Conservation (phyloP, 2,797 vertebrate species). For the Poecile montanus region DNA sequence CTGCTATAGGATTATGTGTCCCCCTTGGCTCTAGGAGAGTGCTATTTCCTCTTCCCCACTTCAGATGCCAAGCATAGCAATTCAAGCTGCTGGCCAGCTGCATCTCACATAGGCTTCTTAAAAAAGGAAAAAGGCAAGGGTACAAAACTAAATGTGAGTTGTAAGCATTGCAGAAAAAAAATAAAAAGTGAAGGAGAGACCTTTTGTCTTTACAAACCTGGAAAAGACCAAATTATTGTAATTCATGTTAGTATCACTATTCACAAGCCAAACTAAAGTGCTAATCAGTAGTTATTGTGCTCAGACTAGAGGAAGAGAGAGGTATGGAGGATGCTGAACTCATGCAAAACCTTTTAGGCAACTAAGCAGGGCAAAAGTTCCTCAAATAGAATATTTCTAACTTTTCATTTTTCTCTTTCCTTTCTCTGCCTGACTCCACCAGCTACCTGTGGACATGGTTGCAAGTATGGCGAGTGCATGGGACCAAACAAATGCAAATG, state of each 20-base stretch:
- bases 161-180: background rate
- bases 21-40: background rate
- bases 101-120: background rate
- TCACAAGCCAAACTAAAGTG: background rate
- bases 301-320: background rate
- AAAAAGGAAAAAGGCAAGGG: background rate
- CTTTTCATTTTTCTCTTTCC: constrained; percentile 2
- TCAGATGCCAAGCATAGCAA: background rate
- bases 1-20: background rate
- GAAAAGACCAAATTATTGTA: rapidly evolving
- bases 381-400: background rate
- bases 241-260: background rate
- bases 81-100: background rate
- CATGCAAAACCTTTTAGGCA: background rate
- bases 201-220: background rate
- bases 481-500: constrained; percentile 95
- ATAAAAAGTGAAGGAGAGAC: background rate
- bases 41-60: background rate
- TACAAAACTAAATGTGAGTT: background rate
- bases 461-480: constrained; percentile 92
- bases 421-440: constrained; percentile 34
- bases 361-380: background rate
- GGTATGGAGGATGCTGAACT: background rate
- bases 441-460: constrained; percentile 91
- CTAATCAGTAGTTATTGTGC: background rate